Evolutionary conservation across 2,888 invertebrate genomes (phyloP).

Genomic region (Schizaphis graminum): DNA sequence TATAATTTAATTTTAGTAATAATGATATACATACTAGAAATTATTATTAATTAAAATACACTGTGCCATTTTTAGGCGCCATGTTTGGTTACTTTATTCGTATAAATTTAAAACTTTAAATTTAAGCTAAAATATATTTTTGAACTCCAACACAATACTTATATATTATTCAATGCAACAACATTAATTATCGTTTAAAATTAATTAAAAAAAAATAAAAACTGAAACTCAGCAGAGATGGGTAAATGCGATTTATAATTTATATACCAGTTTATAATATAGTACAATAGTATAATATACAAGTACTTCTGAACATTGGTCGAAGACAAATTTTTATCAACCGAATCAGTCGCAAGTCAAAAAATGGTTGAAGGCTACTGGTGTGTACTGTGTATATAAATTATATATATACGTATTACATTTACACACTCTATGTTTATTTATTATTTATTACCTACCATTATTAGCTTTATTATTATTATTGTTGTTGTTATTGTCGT

Average conservation of each 20-base stretch:
- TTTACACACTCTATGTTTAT: neutral
- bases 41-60: neutral
- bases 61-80: neutral
- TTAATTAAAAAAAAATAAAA: neutral
- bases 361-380: neutral
- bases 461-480: neutral
- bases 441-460: conserved; percentile 4
- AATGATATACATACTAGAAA: neutral
- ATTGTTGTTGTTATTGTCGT: neutral
- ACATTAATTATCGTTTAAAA: neutral
- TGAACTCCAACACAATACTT: neutral
- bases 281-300: neutral
- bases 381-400: neutral
- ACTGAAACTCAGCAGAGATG: neutral
- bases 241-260: too few species aligned
- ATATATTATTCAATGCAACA: neutral
- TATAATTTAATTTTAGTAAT: neutral
- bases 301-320: neutral
- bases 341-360: neutral
- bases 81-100: neutral
- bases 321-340: neutral
- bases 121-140: neutral
- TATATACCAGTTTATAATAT: too few species aligned
- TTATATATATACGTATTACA: neutral
- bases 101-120: neutral